Percentiles rank a stretch among this genome's conserved stretches.
These are phyloP conservation scores for Eristalis tenax DNA, from an alignment of 2,888 invertebrate species.

Conservation along the genomic window DNA sequence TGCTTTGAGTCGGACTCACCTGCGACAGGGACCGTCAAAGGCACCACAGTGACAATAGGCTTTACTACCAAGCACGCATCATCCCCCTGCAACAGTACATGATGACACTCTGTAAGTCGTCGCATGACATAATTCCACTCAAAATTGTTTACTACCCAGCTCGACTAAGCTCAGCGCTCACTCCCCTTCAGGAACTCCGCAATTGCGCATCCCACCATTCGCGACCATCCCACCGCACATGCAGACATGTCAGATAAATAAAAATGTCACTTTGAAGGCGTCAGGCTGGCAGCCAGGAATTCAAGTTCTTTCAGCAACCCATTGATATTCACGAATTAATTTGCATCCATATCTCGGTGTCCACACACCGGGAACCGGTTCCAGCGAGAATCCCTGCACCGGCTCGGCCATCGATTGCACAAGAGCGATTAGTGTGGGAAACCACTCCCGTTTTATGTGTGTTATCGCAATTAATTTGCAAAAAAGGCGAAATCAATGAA, in stretches of 20 bases:
- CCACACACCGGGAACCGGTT: background rate
- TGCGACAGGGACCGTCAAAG: no score
- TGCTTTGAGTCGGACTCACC: no score
- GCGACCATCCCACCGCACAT: background rate
- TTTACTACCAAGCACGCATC: no score
- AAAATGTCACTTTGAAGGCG: background rate
- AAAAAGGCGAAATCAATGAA: background rate
- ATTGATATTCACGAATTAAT: background rate
- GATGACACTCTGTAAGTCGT: no score
- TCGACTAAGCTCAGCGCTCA: no score
- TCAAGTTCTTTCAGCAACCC: background rate
- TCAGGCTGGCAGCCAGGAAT: background rate
- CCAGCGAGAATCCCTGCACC: background rate
- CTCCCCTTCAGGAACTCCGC: background rate
- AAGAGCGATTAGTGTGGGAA: background rate
- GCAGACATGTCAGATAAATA: background rate
- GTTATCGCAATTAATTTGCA: background rate
- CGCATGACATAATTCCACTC: no score
- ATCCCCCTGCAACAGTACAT: no score
- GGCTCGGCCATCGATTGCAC: background rate
- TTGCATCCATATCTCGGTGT: background rate
- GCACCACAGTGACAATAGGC: no score
- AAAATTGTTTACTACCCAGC: no score
- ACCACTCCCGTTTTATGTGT: background rate
- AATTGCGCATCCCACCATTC: background rate